Conservation (phyloP, 2,888 invertebrate genomes). For the Norana najaformis region DNA sequence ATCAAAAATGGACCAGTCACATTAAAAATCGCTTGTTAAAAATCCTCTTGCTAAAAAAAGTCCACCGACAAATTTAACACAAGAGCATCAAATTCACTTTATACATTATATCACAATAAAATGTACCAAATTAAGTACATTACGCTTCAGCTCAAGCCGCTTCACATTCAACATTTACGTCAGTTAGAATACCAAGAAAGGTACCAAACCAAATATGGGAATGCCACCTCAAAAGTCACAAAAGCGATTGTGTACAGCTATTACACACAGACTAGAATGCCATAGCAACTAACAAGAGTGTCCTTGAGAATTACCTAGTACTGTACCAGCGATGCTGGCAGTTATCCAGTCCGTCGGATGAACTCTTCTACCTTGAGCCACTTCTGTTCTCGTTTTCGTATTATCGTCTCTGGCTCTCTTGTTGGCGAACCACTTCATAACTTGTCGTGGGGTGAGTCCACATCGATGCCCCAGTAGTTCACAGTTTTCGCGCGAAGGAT, state of each 20-base stretch:
- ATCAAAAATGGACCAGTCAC: neutral
- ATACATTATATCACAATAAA: neutral
- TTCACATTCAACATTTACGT: neutral
- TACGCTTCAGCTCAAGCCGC: neutral
- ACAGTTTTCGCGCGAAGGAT: neutral
- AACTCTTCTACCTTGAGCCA: slow-evolving; percentile 13
- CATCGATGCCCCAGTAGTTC: neutral
- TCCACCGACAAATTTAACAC: neutral
- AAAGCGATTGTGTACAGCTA: neutral
- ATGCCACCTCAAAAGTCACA: no score
- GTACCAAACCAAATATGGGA: no score
- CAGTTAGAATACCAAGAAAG: neutral
- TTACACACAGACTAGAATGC: neutral
- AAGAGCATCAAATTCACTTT: neutral
- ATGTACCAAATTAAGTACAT: neutral
- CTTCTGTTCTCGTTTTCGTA: neutral
- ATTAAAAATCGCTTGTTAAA: neutral
- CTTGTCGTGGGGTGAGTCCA: neutral
- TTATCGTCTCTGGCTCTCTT: slow-evolving; percentile 1
- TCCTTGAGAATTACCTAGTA: neutral
- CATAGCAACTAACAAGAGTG: neutral
- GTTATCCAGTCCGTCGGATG: neutral
- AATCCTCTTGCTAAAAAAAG: neutral
- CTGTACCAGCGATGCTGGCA: neutral
- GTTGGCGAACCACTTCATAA: neutral